phyloP scores from a whole-genome alignment of 2,888 invertebrate genomes.

The Epiblema foenella region DNA sequence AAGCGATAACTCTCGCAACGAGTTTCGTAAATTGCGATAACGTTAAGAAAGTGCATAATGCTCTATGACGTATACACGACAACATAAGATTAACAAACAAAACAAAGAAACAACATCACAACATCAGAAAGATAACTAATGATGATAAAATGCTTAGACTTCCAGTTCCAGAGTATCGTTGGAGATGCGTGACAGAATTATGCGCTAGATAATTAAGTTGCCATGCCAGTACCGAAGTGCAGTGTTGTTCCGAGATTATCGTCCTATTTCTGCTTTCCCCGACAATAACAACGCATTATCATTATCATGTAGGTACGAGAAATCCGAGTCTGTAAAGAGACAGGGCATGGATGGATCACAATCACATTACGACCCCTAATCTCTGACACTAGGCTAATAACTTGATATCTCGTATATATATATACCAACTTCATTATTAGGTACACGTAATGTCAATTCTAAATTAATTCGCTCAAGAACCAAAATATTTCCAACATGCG shows the following conservation, averaged over 20 bases:
- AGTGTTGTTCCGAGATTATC: slow-evolving; percentile 16
- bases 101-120: too few species aligned
- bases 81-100: too few species aligned
- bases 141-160: slow-evolving; percentile 6
- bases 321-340: slow-evolving; percentile 34
- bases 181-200: slow-evolving; percentile 22
- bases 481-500: slow-evolving; percentile 37
- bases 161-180: slow-evolving; percentile 7
- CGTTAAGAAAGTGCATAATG: not conserved
- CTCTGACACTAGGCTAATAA: slow-evolving; percentile 27
- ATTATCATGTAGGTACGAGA: slow-evolving; percentile 48
- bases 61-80: not conserved
- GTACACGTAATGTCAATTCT: slow-evolving; percentile 27
- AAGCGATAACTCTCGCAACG: not conserved
- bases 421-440: slow-evolving; percentile 1
- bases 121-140: slow-evolving; percentile 11
- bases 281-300: slow-evolving; percentile 52
- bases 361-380: slow-evolving; percentile 5
- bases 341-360: slow-evolving; percentile 24
- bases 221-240: slow-evolving; percentile 24
- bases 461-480: slow-evolving; percentile 38
- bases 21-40: slow-evolving; percentile 5
- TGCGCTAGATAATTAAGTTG: slow-evolving; percentile 10
- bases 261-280: slow-evolving; percentile 45
- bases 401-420: slow-evolving; percentile 25